Evolutionary conservation across 2,888 invertebrate species (phyloP), one percentile per base, ranked within the genome.

Genomic region (Bombylius major): DNA sequence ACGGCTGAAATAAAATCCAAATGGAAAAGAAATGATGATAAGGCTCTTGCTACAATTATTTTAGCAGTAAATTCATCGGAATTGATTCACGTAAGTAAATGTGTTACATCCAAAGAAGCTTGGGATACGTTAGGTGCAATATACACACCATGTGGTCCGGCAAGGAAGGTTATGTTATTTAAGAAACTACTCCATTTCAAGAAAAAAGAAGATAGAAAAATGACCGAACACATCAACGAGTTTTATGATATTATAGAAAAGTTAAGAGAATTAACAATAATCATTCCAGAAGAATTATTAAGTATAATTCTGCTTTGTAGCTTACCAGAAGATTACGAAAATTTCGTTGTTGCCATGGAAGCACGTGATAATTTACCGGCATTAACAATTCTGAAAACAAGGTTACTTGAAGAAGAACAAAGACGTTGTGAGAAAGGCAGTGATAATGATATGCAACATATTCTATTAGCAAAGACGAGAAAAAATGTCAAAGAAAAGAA

Each of bases 271-370:
- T 9, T 49, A 5, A 39, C 47, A 32, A 53, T 59, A 11, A 4
- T 32, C 1, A n/a, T 57, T 14, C 52, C 42, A 12, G 56, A 58
- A 7, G 59, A 58, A 55, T 23, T 57, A 5, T 36, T 53, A 2
- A 55, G 50, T 1, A 55, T 59, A 13, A 55, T 56, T 13, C 31
- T 53, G 32, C 33, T 58, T 12, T 45, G 54, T 13, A 60, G 58
- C 47, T 53, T 61, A 12, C 47, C 51, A 47, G 42, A 51, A 12
- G 32, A 12, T 3, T 51, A 12, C 36, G 54, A 54, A 42, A 55
- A 55, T 55, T 46, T 55, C 11, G 58, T 55, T n/a, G 32, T 59
- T 23, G 51, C 60, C 1, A 58, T 59, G 23, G 59, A 61, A 33
- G 52, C 57, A 12, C 56, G 59, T 36, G 57, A 58, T 44, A 23